phyloP scores from a whole-genome alignment of 64 coral and sea anemone species.

The Dendrophyllia cribrosa region DNA sequence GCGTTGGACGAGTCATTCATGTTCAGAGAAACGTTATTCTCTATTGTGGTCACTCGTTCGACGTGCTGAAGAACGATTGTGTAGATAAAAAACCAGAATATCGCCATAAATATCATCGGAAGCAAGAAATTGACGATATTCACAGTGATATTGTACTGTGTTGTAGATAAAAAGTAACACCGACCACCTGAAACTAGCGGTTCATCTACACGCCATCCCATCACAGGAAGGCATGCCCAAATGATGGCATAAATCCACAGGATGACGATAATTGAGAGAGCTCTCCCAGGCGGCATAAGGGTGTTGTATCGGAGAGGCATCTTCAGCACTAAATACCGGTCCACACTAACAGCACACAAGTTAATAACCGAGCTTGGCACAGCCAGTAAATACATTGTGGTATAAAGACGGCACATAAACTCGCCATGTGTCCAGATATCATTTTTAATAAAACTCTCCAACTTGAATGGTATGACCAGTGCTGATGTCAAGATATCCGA shows the following conservation, averaged over 20 bases:
- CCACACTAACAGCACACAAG: slow-evolving; percentile 81
- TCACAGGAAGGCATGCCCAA: slow-evolving; percentile 57
- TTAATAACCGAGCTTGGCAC: slow-evolving; percentile 84
- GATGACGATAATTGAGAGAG: slow-evolving; percentile 33
- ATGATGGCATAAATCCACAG: slow-evolving; percentile 77
- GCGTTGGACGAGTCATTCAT: slow-evolving; percentile 61
- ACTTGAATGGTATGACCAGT: slow-evolving; percentile 63
- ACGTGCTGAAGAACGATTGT: slow-evolving; percentile 68
- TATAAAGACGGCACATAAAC: slow-evolving; percentile 75
- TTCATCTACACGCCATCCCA: slow-evolving; percentile 58
- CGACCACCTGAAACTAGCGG: neutral
- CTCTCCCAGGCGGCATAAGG: slow-evolving; percentile 67
- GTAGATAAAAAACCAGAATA: slow-evolving; percentile 86
- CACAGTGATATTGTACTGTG: slow-evolving; percentile 61
- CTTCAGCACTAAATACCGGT: slow-evolving; percentile 79
- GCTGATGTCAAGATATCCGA: slow-evolving; percentile 71
- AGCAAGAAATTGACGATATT: slow-evolving; percentile 78
- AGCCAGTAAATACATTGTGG: slow-evolving; percentile 77
- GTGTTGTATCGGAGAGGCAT: slow-evolving; percentile 81
- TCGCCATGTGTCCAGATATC: slow-evolving; percentile 63
- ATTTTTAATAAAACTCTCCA: slow-evolving; percentile 37
- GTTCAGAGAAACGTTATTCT: slow-evolving; percentile 56
- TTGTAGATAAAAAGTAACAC: slow-evolving; percentile 53
- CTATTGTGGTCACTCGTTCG: slow-evolving; percentile 61
- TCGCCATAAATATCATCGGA: slow-evolving; percentile 85